A percentile compares a stretch with the other conserved stretches of the same genome.
These are phyloP conservation scores for Orthonychiurus folsomi DNA, from an alignment of 2,888 invertebrate species.

Conservation along the genomic window DNA sequence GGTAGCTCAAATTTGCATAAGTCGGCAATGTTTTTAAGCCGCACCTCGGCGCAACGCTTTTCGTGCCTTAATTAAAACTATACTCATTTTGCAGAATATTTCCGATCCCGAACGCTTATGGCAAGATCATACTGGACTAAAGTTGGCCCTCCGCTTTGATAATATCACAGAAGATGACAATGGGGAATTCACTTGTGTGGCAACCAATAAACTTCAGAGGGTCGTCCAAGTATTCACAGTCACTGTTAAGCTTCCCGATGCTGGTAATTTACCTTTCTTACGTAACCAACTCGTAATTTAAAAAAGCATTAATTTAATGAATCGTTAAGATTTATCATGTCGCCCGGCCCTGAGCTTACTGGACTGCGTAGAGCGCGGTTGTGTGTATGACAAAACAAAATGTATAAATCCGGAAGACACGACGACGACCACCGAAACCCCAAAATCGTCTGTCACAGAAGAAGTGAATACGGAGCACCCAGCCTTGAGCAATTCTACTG, in stretches of 20 bases:
- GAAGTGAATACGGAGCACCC: background rate
- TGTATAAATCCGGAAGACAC: background rate
- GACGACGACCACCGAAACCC: no score
- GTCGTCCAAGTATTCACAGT: background rate
- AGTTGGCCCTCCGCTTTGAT: background rate
- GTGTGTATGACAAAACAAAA: background rate
- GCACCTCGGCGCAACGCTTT: no score
- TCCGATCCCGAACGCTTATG: background rate
- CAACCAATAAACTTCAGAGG: background rate
- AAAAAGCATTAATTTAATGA: no score
- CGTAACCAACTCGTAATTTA: no score
- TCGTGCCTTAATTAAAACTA: background rate
- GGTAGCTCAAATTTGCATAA: slow-evolving; percentile 4
- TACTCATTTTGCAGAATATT: slow-evolving; percentile 4
- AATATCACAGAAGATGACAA: background rate
- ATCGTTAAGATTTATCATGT: no score
- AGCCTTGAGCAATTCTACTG: background rate
- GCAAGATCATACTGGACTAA: background rate
- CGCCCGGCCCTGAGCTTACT: background rate
- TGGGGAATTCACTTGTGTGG: background rate
- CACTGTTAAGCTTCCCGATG: background rate
- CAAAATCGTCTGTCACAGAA: background rate
- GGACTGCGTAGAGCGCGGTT: background rate
- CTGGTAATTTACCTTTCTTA: no score
- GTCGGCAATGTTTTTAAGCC: background rate